Evolutionary conservation across 1,140 invertebrate species (phyloP), one percentile per base, ranked within the genome.

Genomic region (Pseudomyrmex cubaensis): DNA sequence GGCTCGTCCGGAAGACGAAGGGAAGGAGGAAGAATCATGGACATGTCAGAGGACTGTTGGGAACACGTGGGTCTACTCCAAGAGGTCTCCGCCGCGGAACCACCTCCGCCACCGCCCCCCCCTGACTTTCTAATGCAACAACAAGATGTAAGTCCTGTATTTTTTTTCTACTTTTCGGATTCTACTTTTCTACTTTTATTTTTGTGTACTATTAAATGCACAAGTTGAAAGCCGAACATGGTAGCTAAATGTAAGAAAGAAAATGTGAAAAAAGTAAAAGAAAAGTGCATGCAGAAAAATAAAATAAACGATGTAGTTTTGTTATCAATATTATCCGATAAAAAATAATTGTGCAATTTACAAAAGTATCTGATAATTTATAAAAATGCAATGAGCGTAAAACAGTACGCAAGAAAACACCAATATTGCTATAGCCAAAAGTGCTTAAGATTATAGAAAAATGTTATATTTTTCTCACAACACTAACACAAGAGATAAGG

Each of bases 41-140:
- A 94, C 87, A 93, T 94, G 88, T 83, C 93, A 44, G 93, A 94
- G 61, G 93, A 94, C 84, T 94, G 94, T 74, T 94, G 94, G 94
- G 93, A 94, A 70, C 93, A 94, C 93, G 93, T 94, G 94, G 93
- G 93, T 82, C 90, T 94, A 20, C 92, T 94, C 54, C 93, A 94
- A 70, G 93, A 94, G 63, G 93, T 94, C 35, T 87, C 93, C 77
- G 85, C 80, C 69, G 13, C 89, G 63, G 92, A 92, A 61, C 90
- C 91, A 80, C 89, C 91, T 66, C 92, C 92, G 75, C 89, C 85
- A 44, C 85, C 90, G 13, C 72, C 86, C 15, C 83, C 88, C 3
- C 80, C 89, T 13, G 93, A 93, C 83, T 94, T 90, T 86, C 90
- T 94, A 59, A 91, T 94, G 17, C 91, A 92, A 12, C 93, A 94